These are phyloP conservation scores for Drosophila bipectinata DNA, from an alignment of 1,140 invertebrate genomes.

Conservation along the genomic window DNA sequence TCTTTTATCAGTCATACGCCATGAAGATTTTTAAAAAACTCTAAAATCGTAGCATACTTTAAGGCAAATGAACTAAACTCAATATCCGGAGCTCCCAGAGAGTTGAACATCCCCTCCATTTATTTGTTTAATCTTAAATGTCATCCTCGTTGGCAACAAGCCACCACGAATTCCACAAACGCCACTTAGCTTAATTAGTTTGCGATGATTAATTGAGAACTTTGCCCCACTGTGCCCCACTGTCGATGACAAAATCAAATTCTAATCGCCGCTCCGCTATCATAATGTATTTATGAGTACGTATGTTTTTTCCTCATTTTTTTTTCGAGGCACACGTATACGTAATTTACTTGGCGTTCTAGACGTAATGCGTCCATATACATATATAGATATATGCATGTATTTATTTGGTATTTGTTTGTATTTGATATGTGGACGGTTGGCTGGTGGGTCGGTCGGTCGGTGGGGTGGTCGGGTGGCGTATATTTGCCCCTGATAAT, in stretches of 20 bases:
- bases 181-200: constrained; percentile 1
- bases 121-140: neutral
- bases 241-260: constrained; percentile 57
- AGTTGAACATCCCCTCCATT: neutral
- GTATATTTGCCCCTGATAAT: constrained; percentile 46
- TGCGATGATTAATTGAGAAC: neutral
- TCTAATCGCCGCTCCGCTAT: constrained; percentile 65
- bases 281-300: constrained; percentile 74
- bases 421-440: neutral
- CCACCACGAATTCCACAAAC: neutral
- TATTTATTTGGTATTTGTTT: neutral
- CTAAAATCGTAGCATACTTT: too few relatives aligned
- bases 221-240: constrained; percentile 43
- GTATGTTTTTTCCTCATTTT: constrained; percentile 18
- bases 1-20: too few relatives aligned
- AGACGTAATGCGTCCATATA: constrained; percentile 8
- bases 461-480: neutral
- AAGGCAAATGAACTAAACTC: too few relatives aligned
- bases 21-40: too few relatives aligned
- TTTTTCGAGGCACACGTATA: constrained; percentile 28
- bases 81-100: too few relatives aligned
- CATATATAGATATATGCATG: constrained; percentile 10
- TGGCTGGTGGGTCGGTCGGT: neutral
- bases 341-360: constrained; percentile 11
- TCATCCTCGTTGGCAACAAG: neutral